Base-by-base conservation (phyloP, 2,113 vertebrate genomes). In the Accipiter virgatus region DNA sequence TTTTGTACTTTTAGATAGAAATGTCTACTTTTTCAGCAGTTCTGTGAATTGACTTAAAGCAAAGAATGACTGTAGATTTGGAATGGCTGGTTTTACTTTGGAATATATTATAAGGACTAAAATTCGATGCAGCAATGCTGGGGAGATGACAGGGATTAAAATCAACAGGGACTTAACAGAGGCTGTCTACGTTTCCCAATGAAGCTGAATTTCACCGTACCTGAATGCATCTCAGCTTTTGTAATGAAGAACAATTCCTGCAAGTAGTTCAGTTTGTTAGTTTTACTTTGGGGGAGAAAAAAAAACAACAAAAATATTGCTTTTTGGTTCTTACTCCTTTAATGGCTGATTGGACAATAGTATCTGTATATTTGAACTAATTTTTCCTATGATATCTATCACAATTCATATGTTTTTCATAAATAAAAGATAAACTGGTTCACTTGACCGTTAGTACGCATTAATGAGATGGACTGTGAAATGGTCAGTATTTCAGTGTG, bases 1-100 rank as follows among this genome's bases (percentile, higher is more conserved):
- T 98, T 98, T 98, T 98, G 80, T 98, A 98, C 97, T 98, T 97
- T 97, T 97, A 98, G 97, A 98, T 98, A 98, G 98, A 98, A 97
- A 98, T 97, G 93, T 97, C 97, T 98, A 98, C 97, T 98, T 98
- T 98, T 98, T 98, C 97, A 98, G 96, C 98, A 96, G 97, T 98
- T 98, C 97, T 98, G 68, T 97, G 97, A 98, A 97, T 98, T 98
- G 98, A 97, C 89, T 96, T 96, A 83, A 97, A 96, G 88, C 82
- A 74, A 91, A 95, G 94, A 95, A 83, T 93, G 81, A 86, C 90
- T 97, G 94, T 94, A 94, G 96, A 88, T 96, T 93, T 92, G 93
- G 85, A 94, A 89, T 95, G 96, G 88, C 93, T 98, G 93, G 48
- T 38, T 86, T 97, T 83, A 50, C 95, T 96, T 65, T 42, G 96